phyloP scores from a whole-genome alignment of 2,888 invertebrate genomes.

The Caenorhabditis sp. region DNA sequence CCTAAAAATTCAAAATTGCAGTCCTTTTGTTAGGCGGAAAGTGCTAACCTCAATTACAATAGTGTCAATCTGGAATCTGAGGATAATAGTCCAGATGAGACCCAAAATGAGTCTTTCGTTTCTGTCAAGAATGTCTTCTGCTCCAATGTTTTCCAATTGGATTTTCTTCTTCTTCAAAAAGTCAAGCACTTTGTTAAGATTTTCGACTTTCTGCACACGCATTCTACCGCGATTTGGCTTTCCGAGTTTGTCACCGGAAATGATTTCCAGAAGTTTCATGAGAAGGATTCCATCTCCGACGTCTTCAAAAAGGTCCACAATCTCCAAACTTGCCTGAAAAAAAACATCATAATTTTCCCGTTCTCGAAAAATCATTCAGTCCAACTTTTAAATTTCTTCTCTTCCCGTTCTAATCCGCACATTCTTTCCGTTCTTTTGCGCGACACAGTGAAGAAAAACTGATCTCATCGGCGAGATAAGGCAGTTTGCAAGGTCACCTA shows the following conservation, averaged over 20 bases:
- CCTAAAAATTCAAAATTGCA: constrained; percentile 85
- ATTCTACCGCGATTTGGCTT: constrained; percentile 92
- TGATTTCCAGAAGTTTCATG: constrained; percentile 95
- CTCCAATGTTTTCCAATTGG: constrained; percentile 96
- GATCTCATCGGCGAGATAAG: constrained; percentile 47
- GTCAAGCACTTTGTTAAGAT: constrained; percentile 90
- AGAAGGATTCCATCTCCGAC: constrained; percentile 95
- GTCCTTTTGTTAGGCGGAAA: background rate
- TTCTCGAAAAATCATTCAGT: background rate
- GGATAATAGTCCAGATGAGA: constrained; percentile 98
- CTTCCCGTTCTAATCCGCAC: background rate
- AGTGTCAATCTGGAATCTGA: constrained; percentile 98
- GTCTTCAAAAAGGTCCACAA: constrained; percentile 96
- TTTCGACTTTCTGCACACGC: constrained; percentile 99
- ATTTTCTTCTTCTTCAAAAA: constrained; percentile 83
- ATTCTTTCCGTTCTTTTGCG: constrained; percentile 33
- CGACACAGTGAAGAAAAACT: constrained; percentile 41
- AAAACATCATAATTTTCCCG: background rate
- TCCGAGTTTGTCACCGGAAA: constrained; percentile 97
- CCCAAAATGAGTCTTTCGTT: constrained; percentile 97
- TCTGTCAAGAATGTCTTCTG: constrained; percentile 98
- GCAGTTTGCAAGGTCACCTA: constrained; percentile 41
- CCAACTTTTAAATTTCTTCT: background rate
- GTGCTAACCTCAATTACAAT: constrained; percentile 92
- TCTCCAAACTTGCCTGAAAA: constrained; percentile 95